These are phyloP conservation scores for Neria commutata DNA, from an alignment of 2,888 invertebrate genomes.

Conservation along the genomic window DNA sequence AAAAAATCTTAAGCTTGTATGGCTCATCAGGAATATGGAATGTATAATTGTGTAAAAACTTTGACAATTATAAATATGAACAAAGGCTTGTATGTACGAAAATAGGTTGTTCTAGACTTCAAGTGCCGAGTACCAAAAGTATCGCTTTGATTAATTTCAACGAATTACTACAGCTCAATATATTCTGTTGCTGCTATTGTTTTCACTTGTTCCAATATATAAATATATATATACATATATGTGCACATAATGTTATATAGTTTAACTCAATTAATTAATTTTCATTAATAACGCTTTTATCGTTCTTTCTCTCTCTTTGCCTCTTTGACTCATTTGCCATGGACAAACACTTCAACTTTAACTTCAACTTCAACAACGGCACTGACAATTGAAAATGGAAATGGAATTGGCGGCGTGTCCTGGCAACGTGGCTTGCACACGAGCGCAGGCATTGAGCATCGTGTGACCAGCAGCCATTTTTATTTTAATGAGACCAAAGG, in stretches of 20 bases:
- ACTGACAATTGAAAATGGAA: not conserved
- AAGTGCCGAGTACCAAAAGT: too few species aligned
- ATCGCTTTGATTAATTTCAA: not conserved
- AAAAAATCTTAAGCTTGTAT: too few species aligned
- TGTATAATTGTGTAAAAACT: too few species aligned
- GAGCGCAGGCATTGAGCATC: conserved; percentile 59
- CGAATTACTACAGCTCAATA: not conserved
- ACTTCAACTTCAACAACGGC: not conserved
- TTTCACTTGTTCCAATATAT: not conserved
- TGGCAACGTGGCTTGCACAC: not conserved
- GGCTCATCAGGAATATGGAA: too few species aligned
- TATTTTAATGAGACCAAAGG: conserved; percentile 97
- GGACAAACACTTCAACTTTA: not conserved
- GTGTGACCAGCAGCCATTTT: conserved; percentile 84
- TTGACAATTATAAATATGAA: too few species aligned
- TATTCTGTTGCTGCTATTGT: not conserved
- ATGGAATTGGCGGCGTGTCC: not conserved
- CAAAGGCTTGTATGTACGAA: too few species aligned
- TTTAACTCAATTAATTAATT: too few species aligned
- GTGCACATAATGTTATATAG: too few species aligned
- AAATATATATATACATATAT: too few species aligned
- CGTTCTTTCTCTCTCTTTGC: not conserved
- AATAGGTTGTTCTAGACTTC: too few species aligned
- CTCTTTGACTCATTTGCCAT: conserved; percentile 1
- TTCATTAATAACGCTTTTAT: conserved; percentile 7